phyloP scores from a whole-genome alignment of 2,797 vertebrate genomes.

The Falco biarmicus region DNA sequence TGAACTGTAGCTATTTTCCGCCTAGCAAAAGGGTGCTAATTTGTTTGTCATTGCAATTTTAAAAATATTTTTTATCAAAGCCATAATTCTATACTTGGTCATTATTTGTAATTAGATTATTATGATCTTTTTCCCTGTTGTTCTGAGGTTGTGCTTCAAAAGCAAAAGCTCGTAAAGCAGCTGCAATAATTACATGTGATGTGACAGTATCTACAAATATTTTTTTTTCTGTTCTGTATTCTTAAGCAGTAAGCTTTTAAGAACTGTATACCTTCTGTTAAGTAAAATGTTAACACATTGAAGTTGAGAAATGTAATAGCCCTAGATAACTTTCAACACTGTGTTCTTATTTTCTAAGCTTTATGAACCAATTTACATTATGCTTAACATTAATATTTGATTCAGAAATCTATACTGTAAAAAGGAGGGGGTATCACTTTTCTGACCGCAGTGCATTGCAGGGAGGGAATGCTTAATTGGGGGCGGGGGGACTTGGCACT shows the following conservation, averaged over 20 bases:
- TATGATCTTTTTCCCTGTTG: neutral
- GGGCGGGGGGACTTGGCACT: neutral
- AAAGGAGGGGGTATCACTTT: neutral
- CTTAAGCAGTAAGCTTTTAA: slow-evolving; percentile 35
- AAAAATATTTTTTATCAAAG: neutral
- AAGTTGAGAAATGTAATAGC: neutral
- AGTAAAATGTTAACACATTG: neutral
- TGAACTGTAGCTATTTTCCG: slow-evolving; percentile 34
- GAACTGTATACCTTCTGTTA: slow-evolving; percentile 7
- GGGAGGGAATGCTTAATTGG: neutral
- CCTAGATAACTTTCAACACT: neutral
- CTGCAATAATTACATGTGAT: neutral
- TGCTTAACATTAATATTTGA: neutral
- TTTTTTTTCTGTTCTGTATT: neutral
- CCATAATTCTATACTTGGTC: neutral
- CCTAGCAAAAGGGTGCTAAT: slow-evolving; percentile 41
- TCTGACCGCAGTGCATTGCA: neutral
- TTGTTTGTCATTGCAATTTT: slow-evolving; percentile 6
- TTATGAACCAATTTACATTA: slow-evolving; percentile 4
- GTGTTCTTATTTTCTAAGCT: slow-evolving; percentile 11
- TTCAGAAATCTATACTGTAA: neutral
- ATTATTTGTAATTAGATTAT: slow-evolving; percentile 10
- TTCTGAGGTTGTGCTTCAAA: slow-evolving; percentile 35
- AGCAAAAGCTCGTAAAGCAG: neutral
- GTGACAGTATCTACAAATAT: neutral